Base-by-base conservation (phyloP, 1,140 invertebrate genomes). In the Prorops nasuta region DNA sequence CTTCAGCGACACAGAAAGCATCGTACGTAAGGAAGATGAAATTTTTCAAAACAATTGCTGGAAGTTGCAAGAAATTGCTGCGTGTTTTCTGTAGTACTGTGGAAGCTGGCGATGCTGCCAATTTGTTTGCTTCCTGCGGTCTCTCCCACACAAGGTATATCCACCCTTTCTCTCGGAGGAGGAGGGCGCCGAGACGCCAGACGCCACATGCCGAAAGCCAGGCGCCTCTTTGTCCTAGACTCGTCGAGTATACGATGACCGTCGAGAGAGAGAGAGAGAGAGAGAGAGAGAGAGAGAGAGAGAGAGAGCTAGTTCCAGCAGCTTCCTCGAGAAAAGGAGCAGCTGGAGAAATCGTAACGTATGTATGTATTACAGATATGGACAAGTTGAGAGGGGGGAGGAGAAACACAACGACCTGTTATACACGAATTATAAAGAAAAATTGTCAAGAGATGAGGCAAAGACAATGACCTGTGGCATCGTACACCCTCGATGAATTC, bases 161-260 rank as follows among this genome's bases (percentile, higher is more conserved):
- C 46, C 20, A 43, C 17, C 19, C 9, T 15, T 16, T 39, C 24
- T 16, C 3, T 12, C 3, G 12, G 28, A 12, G 14, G 24, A 24
- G 14, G 14, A 21, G 47, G 53, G 59, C 61, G 56, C 49, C 54
- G 51, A 40, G 58, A 60, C 49, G 58, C 41, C 58, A 59, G 58
- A 60, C 58, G 54, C 17, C 50, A n/a, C n/a, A n/a, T n/a, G 50
- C 2, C 53, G 53, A 41, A 49, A 19, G 48, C 32, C 44, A 48
- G 58, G 58, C 58, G 58, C 58, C 58, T n/a, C 57, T 14, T 21
- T 56, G 49, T 60, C 58, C 58, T 60, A 60, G 58, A 60, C 57
- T 60, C 36, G 36, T n/a, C 49, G 53, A 49, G 57, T 60, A 57
- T 51, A 60, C 52, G 58, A 60, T 39, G 51, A 59, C 55, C 51